Conservation (phyloP, 2,113 vertebrate genomes). For the Etheostoma spectabile region DNA sequence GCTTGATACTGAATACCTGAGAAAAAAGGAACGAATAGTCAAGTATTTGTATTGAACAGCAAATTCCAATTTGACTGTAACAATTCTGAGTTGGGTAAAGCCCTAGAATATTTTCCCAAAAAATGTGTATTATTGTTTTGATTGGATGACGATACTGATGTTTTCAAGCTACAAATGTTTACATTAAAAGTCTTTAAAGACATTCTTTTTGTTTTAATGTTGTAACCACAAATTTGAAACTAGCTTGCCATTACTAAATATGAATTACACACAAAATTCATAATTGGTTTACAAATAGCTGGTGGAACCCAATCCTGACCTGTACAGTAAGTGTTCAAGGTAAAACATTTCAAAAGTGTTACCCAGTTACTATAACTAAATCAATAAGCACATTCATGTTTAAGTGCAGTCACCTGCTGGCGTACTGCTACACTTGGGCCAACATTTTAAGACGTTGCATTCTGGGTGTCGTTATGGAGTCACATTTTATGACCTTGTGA, state of each 20-base stretch:
- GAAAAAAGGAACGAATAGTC: no score
- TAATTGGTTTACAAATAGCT: background rate
- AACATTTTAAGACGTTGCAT: slow-evolving; percentile 58
- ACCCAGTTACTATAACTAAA: slow-evolving; percentile 38
- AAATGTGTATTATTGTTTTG: no score
- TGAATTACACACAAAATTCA: background rate
- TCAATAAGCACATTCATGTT: slow-evolving; percentile 74
- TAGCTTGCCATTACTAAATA: background rate
- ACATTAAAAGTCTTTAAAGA: background rate
- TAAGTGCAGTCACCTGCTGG: slow-evolving; percentile 38
- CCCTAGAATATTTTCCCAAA: no score
- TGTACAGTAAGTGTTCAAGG: background rate
- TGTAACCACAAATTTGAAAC: background rate
- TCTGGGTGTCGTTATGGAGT: slow-evolving; percentile 78
- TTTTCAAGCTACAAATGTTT: background rate
- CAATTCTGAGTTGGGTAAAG: no score
- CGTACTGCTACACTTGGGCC: slow-evolving; percentile 12
- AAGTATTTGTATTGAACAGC: no score
- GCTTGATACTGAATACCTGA: no score
- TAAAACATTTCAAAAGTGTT: slow-evolving; percentile 1
- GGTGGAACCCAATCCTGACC: background rate
- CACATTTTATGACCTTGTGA: slow-evolving; percentile 81
- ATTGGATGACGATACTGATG: background rate
- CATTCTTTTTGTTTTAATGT: background rate
- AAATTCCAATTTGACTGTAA: no score